Evolutionary conservation across 2,888 invertebrate species (phyloP), one percentile per base, ranked within the genome.

Genomic region (Meteorus colon): DNA sequence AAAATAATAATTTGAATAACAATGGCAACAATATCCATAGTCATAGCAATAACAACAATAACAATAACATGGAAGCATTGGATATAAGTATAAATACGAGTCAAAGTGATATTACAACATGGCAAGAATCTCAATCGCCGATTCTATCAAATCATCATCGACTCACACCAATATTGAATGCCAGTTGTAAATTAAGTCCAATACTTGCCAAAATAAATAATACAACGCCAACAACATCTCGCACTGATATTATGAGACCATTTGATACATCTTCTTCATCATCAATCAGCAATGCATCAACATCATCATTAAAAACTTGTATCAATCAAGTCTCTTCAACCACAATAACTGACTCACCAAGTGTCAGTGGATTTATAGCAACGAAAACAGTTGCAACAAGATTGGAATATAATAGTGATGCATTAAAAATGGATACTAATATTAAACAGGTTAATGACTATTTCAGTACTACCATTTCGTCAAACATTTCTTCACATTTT

Each of bases 231-330:
- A 68, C 75, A 12, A 86, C 86, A 4, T 83, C 87, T 45, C 79
- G 84, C 3, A 80, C 79, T 6, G 83, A 84, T 12, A 68, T 77
- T 14, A 67, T 77, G 4, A 80, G 83, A 14, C 82, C 85, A 4
- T 88, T 86, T 71, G 85, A 86, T 16, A 87, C 87, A 4, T 84
- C 88, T 48, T 79, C 88, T 41, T 79, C 85, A 8, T 89, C 89
- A 4, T 88, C 87, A 0, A 89, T 89, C 37, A 89, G 89, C 76
- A 87, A 86, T 45, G 85, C 88, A 8, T 89, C 89, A 6, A 87
- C 88, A 1, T 87, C 88, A 3, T 89, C 89, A 1, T 79, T 87
- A 29, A 86, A 85, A 5, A 87, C 84, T 71, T 80, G 81, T 5
- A 80, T 85, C 5, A 84, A 10, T 79, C 82, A 14, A 76, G 81